These are phyloP conservation scores for Chanos chanos DNA, from an alignment of 2,797 vertebrate genomes.

Conservation along the genomic window DNA sequence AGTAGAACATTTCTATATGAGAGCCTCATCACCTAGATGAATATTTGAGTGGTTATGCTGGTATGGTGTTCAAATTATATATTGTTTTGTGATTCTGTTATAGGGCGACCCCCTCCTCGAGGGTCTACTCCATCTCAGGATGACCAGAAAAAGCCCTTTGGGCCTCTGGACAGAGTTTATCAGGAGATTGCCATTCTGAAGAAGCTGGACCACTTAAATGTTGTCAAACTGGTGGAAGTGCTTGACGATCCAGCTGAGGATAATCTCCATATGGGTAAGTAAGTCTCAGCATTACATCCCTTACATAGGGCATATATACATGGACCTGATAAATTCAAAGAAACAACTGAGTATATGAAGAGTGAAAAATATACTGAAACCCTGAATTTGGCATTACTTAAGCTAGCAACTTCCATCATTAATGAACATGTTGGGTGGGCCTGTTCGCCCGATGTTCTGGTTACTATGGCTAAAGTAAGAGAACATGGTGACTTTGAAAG, in stretches of 20 bases:
- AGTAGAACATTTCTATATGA: conserved; percentile 51
- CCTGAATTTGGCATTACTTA: too few species aligned
- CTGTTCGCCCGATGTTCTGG: too few species aligned
- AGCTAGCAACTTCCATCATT: too few species aligned
- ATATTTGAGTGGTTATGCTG: background rate
- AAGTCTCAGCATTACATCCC: too few species aligned
- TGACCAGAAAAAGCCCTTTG: conserved; percentile 66
- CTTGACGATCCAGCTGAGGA: conserved; percentile 93
- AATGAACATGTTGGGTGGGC: too few species aligned
- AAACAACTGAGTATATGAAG: too few species aligned
- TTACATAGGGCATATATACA: too few species aligned
- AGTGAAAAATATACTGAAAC: too few species aligned
- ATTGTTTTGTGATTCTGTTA: background rate
- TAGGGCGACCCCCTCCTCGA: conserved; percentile 82
- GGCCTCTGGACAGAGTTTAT: conserved; percentile 85
- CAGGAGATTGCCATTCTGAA: conserved; percentile 96
- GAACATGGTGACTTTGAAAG: too few species aligned
- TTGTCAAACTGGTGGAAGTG: conserved; percentile 94
- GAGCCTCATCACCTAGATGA: background rate
- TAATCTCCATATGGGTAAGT: conserved; percentile 91
- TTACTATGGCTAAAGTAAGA: too few species aligned
- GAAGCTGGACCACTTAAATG: conserved; percentile 90
- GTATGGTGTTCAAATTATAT: background rate
- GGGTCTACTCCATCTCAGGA: conserved; percentile 70
- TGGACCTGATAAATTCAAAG: too few species aligned